Evolutionary conservation across 2,113 vertebrate species (phyloP).

Genomic region (Gnathonemus longibarbis): DNA sequence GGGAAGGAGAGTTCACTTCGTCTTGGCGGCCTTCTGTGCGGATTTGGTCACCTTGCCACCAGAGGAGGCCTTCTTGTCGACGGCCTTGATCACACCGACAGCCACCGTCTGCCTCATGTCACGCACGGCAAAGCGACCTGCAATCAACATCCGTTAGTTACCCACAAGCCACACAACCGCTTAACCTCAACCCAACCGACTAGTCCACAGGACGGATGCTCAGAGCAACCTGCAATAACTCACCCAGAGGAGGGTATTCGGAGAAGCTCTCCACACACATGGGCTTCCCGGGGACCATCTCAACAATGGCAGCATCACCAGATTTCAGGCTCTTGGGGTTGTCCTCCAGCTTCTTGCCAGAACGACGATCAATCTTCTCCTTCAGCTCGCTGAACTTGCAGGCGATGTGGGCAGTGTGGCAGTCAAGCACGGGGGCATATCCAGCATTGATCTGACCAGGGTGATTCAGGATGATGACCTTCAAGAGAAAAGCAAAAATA

Average conservation of each 20-base stretch:
- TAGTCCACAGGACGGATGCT: neutral
- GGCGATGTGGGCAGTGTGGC: slow-evolving; percentile 71
- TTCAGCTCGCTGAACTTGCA: slow-evolving; percentile 69
- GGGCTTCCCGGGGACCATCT: slow-evolving; percentile 62
- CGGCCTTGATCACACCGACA: slow-evolving; percentile 68
- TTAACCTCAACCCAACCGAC: neutral
- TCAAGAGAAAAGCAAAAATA: neutral
- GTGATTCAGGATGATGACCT: slow-evolving; percentile 77
- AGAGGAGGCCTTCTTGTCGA: slow-evolving; percentile 50
- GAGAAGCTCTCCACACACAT: slow-evolving; percentile 72
- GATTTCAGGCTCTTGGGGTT: slow-evolving; percentile 65
- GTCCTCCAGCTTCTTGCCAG: slow-evolving; percentile 71
- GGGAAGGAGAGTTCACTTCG: slow-evolving; percentile 56
- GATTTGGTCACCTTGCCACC: slow-evolving; percentile 65
- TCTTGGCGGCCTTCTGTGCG: slow-evolving; percentile 59
- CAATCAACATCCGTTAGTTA: neutral
- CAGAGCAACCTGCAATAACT: neutral
- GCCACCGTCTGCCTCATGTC: slow-evolving; percentile 75
- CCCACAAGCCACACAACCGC: neutral
- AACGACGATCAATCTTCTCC: slow-evolving; percentile 72
- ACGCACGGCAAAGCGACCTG: slow-evolving; percentile 71
- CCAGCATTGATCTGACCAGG: slow-evolving; percentile 64
- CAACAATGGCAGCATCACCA: slow-evolving; percentile 66
- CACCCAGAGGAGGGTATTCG: slow-evolving; percentile 63
- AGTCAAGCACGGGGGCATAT: slow-evolving; percentile 67